Evolutionary conservation across 2,113 vertebrate species (phyloP).

Genomic region (Myrmophylax atrothorax): DNA sequence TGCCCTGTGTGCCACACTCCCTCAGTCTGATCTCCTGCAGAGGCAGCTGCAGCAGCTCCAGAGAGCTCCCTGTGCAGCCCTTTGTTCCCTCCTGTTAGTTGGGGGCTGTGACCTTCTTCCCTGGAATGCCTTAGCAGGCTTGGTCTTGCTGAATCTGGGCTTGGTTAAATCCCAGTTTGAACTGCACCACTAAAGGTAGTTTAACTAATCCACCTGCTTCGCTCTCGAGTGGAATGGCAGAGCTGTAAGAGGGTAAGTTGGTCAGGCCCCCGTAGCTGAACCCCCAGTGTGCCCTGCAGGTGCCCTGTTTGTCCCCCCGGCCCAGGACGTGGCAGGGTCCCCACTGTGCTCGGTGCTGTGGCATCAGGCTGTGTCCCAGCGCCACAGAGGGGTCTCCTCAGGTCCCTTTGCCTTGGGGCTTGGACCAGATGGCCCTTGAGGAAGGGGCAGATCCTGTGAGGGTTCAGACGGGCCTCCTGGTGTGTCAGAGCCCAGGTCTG

Average conservation of each 20-base stretch:
- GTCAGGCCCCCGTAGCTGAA: not conserved
- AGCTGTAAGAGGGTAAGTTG: not conserved
- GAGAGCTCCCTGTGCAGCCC: not conserved
- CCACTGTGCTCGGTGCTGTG: not conserved
- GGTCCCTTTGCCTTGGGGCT: not conserved
- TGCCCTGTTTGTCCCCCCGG: not conserved
- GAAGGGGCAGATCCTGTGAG: not conserved
- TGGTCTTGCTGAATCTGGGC: not conserved
- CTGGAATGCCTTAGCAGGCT: not conserved
- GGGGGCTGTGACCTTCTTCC: not conserved
- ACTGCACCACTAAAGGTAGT: not conserved
- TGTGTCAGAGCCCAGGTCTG: not conserved
- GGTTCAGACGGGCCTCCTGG: not conserved
- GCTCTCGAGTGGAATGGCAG: not conserved
- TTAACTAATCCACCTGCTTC: not conserved
- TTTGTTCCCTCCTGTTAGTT: not conserved
- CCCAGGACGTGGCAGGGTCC: not conserved
- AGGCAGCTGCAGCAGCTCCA: not conserved
- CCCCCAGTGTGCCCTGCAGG: not conserved
- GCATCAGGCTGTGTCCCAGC: not conserved
- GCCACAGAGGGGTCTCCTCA: fast-evolving
- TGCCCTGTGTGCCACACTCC: fast-evolving
- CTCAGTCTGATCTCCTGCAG: not conserved
- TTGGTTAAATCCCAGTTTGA: not conserved
- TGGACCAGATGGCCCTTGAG: not conserved